Evolutionary conservation across 2,888 invertebrate genomes (phyloP), one percentile per base, ranked within the genome.

Genomic region (Lathronympha strigana): DNA sequence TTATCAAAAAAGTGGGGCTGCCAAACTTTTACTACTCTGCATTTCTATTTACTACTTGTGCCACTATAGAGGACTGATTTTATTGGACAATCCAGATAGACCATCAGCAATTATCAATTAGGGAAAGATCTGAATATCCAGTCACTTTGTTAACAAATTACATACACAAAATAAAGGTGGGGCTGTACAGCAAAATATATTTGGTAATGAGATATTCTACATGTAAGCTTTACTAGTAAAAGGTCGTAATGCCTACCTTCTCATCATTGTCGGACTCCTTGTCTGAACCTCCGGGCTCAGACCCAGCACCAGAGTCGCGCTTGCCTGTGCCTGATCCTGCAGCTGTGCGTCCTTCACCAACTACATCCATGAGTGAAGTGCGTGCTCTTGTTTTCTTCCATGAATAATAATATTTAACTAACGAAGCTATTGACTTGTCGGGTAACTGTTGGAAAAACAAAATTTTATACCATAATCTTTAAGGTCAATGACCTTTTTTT

Each of bases 381-480:
- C 98, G 94, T 76, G 97, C 96, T 75, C 98, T 93, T 21, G 98
- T 97, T 86, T 99, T 99, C 87, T 99, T 99, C 99, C 99, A 99
- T 78, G 98, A 97, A 85, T 99, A 99, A 88, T 99, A 99, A 86
- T 98, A 98, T 88, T 98, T 98, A 1, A 99, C 98, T 77, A 99
- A 93, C 76, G 97, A 97, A 51, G 98, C 97, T 81, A 99, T 98
- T 53, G 98, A 96, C 92, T 99, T 99, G 84, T 99, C 99, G 33
- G 99, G 99, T 77, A 99, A 92, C 98, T 98, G 87, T 68, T 62
- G 66, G 69, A 73, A 57, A 67, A 67, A 68, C 8, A 61, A 64
- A 57, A 43, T 21, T 3, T 21, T 43, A 11, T 33, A 17, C n/a
- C n/a, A n/a, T n/a, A 13, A 23, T 36, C 23, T 21, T 6, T 5